A percentile compares a stretch with the other conserved stretches of the same genome.
Evolutionary conservation across 1,140 invertebrate genomes (phyloP).

Genomic region (Condylostylus longicornis): DNA sequence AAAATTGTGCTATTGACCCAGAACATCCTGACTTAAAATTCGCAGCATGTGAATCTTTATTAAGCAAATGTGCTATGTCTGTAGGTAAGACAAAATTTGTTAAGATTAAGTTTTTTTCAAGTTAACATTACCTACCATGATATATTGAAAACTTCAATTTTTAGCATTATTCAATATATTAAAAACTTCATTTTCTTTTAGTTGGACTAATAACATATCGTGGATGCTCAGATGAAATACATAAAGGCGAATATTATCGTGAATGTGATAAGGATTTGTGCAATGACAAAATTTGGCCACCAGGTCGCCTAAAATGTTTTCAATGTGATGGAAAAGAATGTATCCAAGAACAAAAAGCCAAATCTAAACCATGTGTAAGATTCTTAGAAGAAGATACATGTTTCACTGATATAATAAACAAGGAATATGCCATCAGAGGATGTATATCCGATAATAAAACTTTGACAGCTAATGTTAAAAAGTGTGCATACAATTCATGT

Average conservation of each 20-base stretch:
- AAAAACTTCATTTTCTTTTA: too few species aligned
- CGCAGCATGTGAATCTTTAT: too few species aligned
- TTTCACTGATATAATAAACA: constrained; percentile 16
- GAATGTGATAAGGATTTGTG: constrained; percentile 17
- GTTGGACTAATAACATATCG: constrained; percentile 23
- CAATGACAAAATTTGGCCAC: constrained; percentile 22
- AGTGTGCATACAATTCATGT: too few species aligned
- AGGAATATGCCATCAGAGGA: constrained; percentile 14
- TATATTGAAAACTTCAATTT: too few species aligned
- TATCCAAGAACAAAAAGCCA: constrained; percentile 9
- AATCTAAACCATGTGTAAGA: constrained; percentile 18
- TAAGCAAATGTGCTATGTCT: too few species aligned
- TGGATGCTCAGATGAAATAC: constrained; percentile 19
- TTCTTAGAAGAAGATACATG: constrained; percentile 20
- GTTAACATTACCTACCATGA: too few species aligned
- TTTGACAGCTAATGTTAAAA: too few species aligned
- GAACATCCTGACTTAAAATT: too few species aligned
- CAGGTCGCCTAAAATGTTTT: constrained; percentile 23
- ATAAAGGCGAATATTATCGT: constrained; percentile 18
- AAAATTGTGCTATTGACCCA: too few species aligned
- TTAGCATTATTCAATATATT: too few species aligned
- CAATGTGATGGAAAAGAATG: constrained; percentile 18
- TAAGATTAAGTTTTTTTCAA: too few species aligned
- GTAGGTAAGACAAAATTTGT: too few species aligned
- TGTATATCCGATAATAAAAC: constrained; percentile 18